Percentiles rank a stretch among this genome's conserved stretches.
These are phyloP conservation scores for Hypotaenidia philippensis DNA, from an alignment of 2,797 vertebrate genomes.

Conservation along the genomic window DNA sequence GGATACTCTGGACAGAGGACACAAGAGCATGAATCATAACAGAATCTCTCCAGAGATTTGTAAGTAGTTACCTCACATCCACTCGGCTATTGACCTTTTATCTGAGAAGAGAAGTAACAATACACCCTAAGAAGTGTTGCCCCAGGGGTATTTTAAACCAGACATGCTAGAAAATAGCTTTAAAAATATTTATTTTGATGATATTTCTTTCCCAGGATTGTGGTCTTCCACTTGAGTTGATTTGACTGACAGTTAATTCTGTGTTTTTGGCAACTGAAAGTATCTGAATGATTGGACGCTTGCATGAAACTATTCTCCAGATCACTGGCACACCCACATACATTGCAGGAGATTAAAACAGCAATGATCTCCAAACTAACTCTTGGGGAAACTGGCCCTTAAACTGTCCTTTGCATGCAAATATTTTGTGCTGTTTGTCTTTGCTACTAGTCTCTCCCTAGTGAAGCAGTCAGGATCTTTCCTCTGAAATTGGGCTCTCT, in stretches of 20 bases:
- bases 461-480: neutral
- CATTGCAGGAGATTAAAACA: neutral
- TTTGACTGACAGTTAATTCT: conserved; percentile 14
- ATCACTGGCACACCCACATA: neutral
- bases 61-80: neutral
- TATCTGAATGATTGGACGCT: neutral
- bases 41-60: neutral
- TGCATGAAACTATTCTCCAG: neutral
- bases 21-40: neutral
- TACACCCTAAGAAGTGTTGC: neutral
- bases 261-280: neutral
- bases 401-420: neutral
- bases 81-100: neutral
- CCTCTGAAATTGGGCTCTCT: neutral
- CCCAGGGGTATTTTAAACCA: neutral
- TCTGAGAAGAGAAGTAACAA: neutral
- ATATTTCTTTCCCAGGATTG: neutral
- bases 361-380: neutral
- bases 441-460: neutral
- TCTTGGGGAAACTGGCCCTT: neutral
- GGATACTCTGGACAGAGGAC: neutral
- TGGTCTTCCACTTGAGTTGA: neutral
- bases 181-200: neutral
- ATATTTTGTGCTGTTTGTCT: neutral
- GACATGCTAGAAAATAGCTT: neutral